Conservation (phyloP, 2,113 vertebrate genomes). For the Athene noctua region DNA sequence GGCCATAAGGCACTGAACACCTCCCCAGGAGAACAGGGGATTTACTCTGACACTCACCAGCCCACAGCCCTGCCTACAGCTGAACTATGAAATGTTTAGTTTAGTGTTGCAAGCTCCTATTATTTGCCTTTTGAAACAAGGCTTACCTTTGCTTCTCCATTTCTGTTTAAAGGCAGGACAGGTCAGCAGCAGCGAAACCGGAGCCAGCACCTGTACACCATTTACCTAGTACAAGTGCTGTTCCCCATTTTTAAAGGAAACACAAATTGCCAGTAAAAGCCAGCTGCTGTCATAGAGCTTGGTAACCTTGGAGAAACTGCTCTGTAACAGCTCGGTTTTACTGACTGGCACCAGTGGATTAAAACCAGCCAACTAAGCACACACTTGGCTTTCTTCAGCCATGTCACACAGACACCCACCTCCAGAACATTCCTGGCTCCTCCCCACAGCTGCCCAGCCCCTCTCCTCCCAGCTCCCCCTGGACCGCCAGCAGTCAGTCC, state of each 20-base stretch:
- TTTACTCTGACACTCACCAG: fast-evolving
- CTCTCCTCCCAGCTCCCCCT: not conserved
- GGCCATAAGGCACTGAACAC: fast-evolving
- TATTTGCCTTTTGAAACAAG: not conserved
- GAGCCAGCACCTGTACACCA: no score
- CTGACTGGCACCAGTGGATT: fast-evolving
- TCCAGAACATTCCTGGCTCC: fast-evolving
- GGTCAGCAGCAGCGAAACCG: not conserved
- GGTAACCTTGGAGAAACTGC: no score
- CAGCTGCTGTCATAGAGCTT: fast-evolving
- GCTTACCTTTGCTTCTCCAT: not conserved
- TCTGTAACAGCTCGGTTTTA: no score
- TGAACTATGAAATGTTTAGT: fast-evolving
- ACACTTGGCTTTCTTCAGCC: not conserved
- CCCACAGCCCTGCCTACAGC: fast-evolving
- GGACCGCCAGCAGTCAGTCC: no score
- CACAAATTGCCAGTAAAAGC: no score
- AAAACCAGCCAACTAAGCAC: not conserved
- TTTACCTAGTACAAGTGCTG: fast-evolving
- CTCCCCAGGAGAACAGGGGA: no score
- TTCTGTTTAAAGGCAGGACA: not conserved
- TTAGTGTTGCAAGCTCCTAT: not conserved
- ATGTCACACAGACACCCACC: no score
- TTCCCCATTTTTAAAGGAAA: not conserved
- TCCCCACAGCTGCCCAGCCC: not conserved